Percentiles rank a stretch among this genome's conserved stretches.
Conservation (phyloP, 1,140 invertebrate genomes). For the Drosophila rufa region DNA sequence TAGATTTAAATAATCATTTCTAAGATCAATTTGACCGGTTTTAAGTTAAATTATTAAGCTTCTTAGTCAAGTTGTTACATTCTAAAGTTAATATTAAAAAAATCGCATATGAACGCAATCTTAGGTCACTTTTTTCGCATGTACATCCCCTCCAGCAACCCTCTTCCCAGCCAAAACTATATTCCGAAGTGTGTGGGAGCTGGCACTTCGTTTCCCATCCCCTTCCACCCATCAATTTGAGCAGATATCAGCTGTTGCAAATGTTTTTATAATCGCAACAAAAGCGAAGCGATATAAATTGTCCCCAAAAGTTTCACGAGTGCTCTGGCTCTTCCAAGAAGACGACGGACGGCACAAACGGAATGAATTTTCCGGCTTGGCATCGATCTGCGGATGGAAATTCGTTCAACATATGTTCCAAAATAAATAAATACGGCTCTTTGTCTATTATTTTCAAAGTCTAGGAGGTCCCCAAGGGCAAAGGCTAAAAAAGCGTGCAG, state of each 20-base stretch:
- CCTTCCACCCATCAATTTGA: constrained; percentile 53
- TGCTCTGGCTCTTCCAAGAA: not conserved
- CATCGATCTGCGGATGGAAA: constrained; percentile 10
- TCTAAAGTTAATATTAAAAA: not conserved
- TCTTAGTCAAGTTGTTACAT: not conserved
- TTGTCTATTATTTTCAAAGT: not conserved
- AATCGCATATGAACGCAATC: not conserved
- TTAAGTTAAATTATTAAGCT: not conserved
- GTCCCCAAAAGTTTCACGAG: constrained; percentile 24
- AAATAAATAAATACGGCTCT: constrained; percentile 1
- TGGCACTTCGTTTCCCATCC: not conserved
- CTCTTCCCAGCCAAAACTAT: constrained; percentile 1
- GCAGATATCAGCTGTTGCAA: constrained; percentile 75
- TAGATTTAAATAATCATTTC: not conserved
- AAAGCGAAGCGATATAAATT: constrained; percentile 40
- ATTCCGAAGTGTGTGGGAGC: constrained; percentile 15
- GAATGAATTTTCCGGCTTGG: constrained; percentile 6
- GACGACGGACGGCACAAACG: not conserved
- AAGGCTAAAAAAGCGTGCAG: not conserved
- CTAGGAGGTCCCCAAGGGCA: not conserved
- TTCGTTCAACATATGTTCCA: not conserved
- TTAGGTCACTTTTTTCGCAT: not conserved
- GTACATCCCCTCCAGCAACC: not conserved
- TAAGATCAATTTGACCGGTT: not conserved
- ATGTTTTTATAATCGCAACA: constrained; percentile 76